Base-by-base conservation (phyloP, 2,797 vertebrate species). In the Siniperca obscura region DNA sequence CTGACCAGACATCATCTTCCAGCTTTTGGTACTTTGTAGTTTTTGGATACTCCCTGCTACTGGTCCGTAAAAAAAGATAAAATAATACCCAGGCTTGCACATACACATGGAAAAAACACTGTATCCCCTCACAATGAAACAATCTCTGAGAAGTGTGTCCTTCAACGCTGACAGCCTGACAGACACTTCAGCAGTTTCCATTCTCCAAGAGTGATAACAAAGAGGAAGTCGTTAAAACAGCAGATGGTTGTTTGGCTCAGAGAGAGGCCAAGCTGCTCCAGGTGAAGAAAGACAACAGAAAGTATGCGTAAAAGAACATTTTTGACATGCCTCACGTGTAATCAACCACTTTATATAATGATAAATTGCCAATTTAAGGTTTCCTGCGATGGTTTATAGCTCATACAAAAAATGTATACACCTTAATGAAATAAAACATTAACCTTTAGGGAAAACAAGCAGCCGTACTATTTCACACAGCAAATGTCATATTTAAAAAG, bases 181-280 rank as follows among this genome's bases (percentile, higher is more conserved):
- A 50, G 60, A 73, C 82, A 60, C 72, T 56, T 21, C 1, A 11
- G 4, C 57, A 17, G 67, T 79, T 84, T 82, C 82, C 83, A 74
- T 70, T 81, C 69, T 69, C 27, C 73, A 68, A 80, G 70, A 67
- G 65, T 17, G n/a, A 68, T 82, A 7, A 90, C 90, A 90, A 81
- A 87, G 64, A 85, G 82, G 84, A 86, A 70, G 80, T 79, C 5
- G 46, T 83, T 21, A 60, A 76, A 78, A 69, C 13, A 64, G 2
- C 74, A 83, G 69, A 87, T 11, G 70, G 66, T 16, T 2, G 80
- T 66, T 70, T 68, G 69, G 22, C 46, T 74, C 44, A 50, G 64
- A 25, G 17, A 64, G 61, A 30, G 1, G 48, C 7, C 1, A 2
- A 38, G 59, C 50, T 50, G 2, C 30, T 21, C 0, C 22, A 42